These are phyloP conservation scores for Diplazon laetatorius DNA, from an alignment of 2,888 invertebrate species.

Conservation along the genomic window DNA sequence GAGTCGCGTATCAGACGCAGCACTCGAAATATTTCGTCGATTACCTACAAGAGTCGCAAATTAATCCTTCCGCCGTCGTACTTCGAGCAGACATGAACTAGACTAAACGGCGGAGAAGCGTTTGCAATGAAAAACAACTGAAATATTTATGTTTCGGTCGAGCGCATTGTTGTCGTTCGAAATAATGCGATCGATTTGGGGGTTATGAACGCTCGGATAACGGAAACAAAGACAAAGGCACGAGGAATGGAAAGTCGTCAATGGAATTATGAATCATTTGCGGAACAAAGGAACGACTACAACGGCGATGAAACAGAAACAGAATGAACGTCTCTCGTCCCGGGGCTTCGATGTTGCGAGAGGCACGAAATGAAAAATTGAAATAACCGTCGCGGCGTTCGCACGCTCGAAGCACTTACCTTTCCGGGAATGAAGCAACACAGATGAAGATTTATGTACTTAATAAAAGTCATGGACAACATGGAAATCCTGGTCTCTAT, in stretches of 20 bases:
- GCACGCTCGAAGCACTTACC: conserved; percentile 83
- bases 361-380: neutral
- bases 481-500: conserved; percentile 96
- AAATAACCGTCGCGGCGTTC: neutral
- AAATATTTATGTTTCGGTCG: too few species aligned
- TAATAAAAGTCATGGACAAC: conserved; percentile 95
- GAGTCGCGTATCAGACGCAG: conserved; percentile 87
- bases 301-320: neutral
- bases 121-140: too few species aligned
- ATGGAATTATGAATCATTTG: neutral
- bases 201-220: too few species aligned
- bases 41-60: conserved; percentile 85
- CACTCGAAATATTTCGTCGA: conserved; percentile 93
- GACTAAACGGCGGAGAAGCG: too few species aligned
- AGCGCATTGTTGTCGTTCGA: too few species aligned
- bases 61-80: conserved; percentile 1
- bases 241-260: neutral
- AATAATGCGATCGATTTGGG: too few species aligned
- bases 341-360: neutral
- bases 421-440: conserved; percentile 98
- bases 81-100: too few species aligned
- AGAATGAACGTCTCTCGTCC: neutral
- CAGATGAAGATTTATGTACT: conserved; percentile 91
- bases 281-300: neutral
- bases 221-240: neutral